Percentiles rank a stretch among this genome's conserved stretches.
Conservation (phyloP, 2,113 vertebrate species). For the Acrocephalus arundinaceus region DNA sequence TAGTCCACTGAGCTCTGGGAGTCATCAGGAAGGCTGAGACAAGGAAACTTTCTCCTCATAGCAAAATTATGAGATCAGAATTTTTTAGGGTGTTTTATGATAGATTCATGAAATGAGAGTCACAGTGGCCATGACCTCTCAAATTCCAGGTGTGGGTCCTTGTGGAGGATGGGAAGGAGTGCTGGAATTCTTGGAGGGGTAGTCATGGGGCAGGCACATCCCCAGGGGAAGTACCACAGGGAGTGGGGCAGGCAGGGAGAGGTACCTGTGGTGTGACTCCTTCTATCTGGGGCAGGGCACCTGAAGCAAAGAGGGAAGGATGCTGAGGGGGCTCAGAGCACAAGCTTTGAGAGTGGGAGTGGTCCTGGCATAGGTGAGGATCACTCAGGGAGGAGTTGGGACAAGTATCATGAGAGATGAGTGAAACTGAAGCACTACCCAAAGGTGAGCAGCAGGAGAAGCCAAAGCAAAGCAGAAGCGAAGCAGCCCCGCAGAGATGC, state of each 20-base stretch:
- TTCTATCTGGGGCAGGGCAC: background rate
- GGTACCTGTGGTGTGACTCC: background rate
- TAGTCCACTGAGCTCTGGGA: background rate
- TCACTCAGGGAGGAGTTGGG: background rate
- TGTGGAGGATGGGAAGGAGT: background rate
- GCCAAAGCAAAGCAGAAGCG: background rate
- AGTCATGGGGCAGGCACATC: background rate
- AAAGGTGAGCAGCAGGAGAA: background rate
- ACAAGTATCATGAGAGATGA: background rate
- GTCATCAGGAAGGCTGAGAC: background rate
- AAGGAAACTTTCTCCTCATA: background rate
- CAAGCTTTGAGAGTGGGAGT: background rate
- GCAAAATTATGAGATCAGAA: background rate
- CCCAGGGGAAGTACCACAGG: background rate
- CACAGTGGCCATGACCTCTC: background rate
- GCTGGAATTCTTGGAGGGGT: background rate
- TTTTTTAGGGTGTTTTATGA: background rate
- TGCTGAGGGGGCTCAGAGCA: background rate
- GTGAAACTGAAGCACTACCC: background rate
- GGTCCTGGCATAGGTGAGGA: background rate
- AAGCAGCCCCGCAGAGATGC: background rate
- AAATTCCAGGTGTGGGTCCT: background rate
- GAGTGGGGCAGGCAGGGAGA: background rate
- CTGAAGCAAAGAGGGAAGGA: background rate
- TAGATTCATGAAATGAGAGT: background rate